These are phyloP conservation scores for Cyanocitta stelleri DNA, from an alignment of 2,113 vertebrate genomes.

Conservation along the genomic window DNA sequence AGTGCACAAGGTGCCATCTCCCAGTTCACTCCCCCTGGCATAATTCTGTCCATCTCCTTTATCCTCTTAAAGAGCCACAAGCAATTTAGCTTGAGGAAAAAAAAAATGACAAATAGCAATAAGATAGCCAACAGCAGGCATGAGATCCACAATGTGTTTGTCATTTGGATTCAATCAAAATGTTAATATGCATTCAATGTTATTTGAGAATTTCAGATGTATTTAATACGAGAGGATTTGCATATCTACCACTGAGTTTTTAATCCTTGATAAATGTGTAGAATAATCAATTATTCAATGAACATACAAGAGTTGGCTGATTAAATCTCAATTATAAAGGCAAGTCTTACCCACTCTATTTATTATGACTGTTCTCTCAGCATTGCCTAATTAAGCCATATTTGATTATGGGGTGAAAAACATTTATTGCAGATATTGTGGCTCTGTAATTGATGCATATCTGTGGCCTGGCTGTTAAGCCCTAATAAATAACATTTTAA, in stretches of 20 bases:
- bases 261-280: constrained; percentile 62
- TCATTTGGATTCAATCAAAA: constrained; percentile 26
- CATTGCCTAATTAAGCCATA: constrained; percentile 58
- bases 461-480: constrained; percentile 45
- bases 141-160: neutral
- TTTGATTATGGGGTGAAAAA: constrained; percentile 56
- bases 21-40: neutral
- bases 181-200: constrained; percentile 27
- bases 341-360: constrained; percentile 47
- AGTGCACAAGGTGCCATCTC: neutral
- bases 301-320: constrained; percentile 41
- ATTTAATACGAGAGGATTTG: constrained; percentile 38
- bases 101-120: neutral
- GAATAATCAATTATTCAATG: constrained; percentile 65
- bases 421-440: constrained; percentile 59
- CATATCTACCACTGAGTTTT: constrained; percentile 49
- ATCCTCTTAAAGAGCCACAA: neutral
- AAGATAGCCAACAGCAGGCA: neutral
- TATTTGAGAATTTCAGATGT: constrained; percentile 27
- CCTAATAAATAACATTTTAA: constrained; percentile 57
- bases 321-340: constrained; percentile 67
- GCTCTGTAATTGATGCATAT: constrained; percentile 58
- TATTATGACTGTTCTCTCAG: constrained; percentile 53
- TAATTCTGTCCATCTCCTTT: neutral
- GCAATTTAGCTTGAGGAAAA: neutral